Evolutionary conservation across 2,113 vertebrate species (phyloP), one percentile per base, ranked within the genome.

Genomic region (Sceloporus undulatus): DNA sequence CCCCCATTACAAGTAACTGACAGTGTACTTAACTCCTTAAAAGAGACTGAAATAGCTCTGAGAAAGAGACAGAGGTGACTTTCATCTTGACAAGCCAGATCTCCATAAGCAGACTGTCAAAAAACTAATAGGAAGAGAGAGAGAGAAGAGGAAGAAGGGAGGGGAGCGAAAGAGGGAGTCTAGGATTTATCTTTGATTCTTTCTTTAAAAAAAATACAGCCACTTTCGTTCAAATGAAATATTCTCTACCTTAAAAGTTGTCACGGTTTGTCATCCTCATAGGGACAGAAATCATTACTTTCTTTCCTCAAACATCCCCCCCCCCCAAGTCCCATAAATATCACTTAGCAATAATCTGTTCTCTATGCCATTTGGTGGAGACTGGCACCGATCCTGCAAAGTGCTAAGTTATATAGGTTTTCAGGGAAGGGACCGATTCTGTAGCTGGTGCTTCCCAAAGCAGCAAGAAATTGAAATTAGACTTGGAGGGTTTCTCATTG

Each of bases 61-160:
- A 86, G 89, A 93, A 89, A 1, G 25, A 42, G 0, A 89, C 86
- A 93, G 83, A 93, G 75, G 91, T 88, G 87, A 93, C 93, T 95
- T 96, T 94, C 91, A 94, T 94, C 94, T 92, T 91, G 91, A 91
- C 89, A 93, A 94, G 94, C 89, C 89, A 93, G 88, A 95, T 94
- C 90, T 93, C 93, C 92, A 94, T 93, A 94, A 90, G 76, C 82
- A 94, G 87, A 91, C 90, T 92, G 89, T 89, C 92, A 92, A 95
- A 95, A 76, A 94, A 85, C 88, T 91, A 95, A 92, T 88, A 81
- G 89, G 91, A 82, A 86, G 85, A 90, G 85, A 71, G 38, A 21
- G 14, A 42, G 54, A 6, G 68, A 23, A 13, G 16, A 42, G 59
- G 14, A 62, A 18, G 59, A 59, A 14, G 59, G 59, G 75, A 19